Base-by-base conservation (phyloP, 2,113 vertebrate species). In the Rana temporaria region DNA sequence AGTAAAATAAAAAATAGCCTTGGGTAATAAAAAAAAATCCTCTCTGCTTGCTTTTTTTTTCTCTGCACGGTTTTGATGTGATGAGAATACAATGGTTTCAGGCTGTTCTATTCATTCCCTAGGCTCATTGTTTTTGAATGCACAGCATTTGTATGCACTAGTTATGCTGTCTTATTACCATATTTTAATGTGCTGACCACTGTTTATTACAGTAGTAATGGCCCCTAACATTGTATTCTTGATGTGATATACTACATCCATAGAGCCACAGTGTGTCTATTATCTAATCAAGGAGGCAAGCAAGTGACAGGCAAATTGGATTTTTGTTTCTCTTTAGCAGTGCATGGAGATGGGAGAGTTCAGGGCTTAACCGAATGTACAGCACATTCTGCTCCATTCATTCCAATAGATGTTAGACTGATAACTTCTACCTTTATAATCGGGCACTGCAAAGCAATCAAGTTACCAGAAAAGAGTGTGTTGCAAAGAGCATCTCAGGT, bases 1-100 rank as follows among this genome's bases (percentile, higher is more conserved):
- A 89, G 77, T 85, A 86, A 91, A 92, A 93, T 92, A 91, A 85
- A 77, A 85, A 77, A 65, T 79, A 90, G 86, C 92, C 90, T 91
- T 92, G 90, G 91, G 93, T 81, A 86, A 90, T 87, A 89, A 89
- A 85, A 85, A 71, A 53, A 80, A 70, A 19, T 57, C 3, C 56
- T 82, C 80, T 78, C 81, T 89, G 87, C 86, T 88, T 87, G 52
- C 32, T 76, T 82, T 83, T 72, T 75, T 79, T 81, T 60, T 30
- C 24, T 30, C 19, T 16, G 16, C 53, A 48, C 24, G 22, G 62
- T 82, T 60, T 60, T 66, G 71, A 66, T 55, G 69, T 67, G 26
- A 64, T 30, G 63, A 71, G 52, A 60, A 59, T 60, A 68, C 63
- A 60, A 19, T 55, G 26, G 32, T 83, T 76, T 67, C 53, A 34